Base-by-base conservation (phyloP, 2,888 invertebrate genomes). In the Venusia cambrica region DNA sequence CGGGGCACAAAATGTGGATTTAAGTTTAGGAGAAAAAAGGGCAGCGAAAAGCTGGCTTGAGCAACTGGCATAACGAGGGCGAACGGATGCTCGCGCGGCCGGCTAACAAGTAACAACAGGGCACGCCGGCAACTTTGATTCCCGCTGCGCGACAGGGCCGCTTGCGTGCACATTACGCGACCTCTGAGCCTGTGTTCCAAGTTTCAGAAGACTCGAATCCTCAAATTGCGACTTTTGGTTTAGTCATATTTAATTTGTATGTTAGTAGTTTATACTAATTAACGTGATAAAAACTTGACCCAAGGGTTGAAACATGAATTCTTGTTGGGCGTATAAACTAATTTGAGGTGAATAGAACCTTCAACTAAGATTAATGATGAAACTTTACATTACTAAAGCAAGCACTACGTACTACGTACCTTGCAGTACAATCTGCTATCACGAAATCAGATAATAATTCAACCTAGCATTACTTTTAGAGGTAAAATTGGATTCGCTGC, bases 141-240 rank as follows among this genome's bases (percentile, higher is more conserved):
- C 78, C 79, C 64, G 78, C 78, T 77, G 80, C 51, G 78, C 66
- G 71, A 78, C 80, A 79, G 62, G 59, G 38, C 54, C 60, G 62
- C 68, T 76, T 68, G 78, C 78, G 78, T 77, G 78, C 68, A 51
- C 54, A 54, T 51, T 46, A 44, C 50, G 51, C 50, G 59, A 54
- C 55, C 57, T 36, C 31, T 36, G 45, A 38, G 52, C 54, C 19
- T 31, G 54, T 48, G 59, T 55, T 30, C 41, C 55, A 61, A 65
- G 65, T 57, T 57, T 56, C 53, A 55, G 50, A 35, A 21, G 35
- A 35, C n/a, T 54, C 54, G 51, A 54, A 55, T 45, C 43, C 29
- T 16, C 32, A 32, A 28, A 27, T 29, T 35, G 22, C 11, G 15
- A 18, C n/a, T n/a, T n/a, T n/a, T n/a, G n/a, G n/a, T n/a, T n/a